Evolutionary conservation across 2,797 vertebrate genomes (phyloP).

Genomic region (Neostethus bicornis): DNA sequence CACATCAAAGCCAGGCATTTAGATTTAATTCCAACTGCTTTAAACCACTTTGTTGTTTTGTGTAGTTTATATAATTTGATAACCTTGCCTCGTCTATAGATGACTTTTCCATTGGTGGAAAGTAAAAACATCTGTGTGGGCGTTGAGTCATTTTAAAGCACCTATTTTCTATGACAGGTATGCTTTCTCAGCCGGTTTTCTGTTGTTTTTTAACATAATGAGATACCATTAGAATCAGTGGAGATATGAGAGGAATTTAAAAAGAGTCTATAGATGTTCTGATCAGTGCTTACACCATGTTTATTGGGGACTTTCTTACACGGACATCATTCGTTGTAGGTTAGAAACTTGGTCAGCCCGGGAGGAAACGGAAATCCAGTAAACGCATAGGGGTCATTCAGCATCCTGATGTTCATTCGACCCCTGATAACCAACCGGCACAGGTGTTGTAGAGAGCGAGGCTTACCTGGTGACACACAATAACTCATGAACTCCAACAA

Average conservation of each 20-base stretch:
- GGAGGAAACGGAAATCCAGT: constrained; percentile 79
- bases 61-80: neutral
- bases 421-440: constrained; percentile 86
- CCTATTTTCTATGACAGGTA: neutral
- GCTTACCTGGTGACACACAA: constrained; percentile 76
- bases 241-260: too few relatives aligned
- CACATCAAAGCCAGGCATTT: neutral
- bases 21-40: too few relatives aligned
- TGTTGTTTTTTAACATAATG: constrained; percentile 2
- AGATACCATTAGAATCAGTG: neutral
- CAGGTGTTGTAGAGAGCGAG: constrained; percentile 85
- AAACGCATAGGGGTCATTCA: constrained; percentile 76
- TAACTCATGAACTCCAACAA: neutral
- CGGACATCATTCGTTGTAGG: constrained; percentile 84
- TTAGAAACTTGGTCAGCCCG: constrained; percentile 81
- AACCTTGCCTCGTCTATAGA: neutral
- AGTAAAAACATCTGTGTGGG: constrained; percentile 14
- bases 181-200: neutral
- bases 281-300: constrained; percentile 6
- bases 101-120: constrained; percentile 1
- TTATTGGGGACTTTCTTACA: constrained; percentile 51
- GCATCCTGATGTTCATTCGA: constrained; percentile 74
- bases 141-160: neutral
- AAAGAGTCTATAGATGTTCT: too few relatives aligned
- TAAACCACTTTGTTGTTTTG: neutral